These are phyloP conservation scores for Chelonus insularis DNA, from an alignment of 1,140 invertebrate species.

Conservation along the genomic window DNA sequence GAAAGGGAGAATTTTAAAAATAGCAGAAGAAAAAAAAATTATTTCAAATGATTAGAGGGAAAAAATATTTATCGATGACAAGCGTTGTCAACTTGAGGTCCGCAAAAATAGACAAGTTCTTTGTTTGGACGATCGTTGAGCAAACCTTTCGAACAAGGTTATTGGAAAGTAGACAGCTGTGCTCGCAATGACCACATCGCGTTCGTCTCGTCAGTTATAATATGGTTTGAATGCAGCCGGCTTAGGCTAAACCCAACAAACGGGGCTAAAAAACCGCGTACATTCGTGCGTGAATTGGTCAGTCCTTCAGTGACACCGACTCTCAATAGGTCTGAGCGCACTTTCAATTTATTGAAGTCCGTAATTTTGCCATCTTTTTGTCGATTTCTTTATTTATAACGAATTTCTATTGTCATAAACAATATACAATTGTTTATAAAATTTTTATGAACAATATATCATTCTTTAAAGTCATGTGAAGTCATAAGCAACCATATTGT, in stretches of 20 bases:
- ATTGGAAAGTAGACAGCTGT: slow-evolving; percentile 52
- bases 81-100: not conserved
- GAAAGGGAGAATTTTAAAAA: no score
- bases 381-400: no score
- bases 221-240: slow-evolving; percentile 41
- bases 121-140: slow-evolving; percentile 19
- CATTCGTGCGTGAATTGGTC: slow-evolving; percentile 13
- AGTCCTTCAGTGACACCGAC: not conserved
- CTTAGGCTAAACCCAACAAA: slow-evolving; percentile 41
- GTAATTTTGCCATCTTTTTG: no score
- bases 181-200: slow-evolving; percentile 43
- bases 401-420: no score
- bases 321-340: no score
- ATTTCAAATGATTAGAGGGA: not conserved
- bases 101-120: slow-evolving; percentile 9
- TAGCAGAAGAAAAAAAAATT: not conserved
- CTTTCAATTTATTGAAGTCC: no score
- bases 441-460: no score
- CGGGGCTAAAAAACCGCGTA: slow-evolving; percentile 17
- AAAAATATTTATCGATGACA: slow-evolving; percentile 3
- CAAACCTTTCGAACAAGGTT: slow-evolving; percentile 23
- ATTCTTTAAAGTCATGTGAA: no score
- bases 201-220: slow-evolving; percentile 1
- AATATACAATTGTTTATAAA: no score
- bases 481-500: no score